Percentiles rank a stretch among this genome's conserved stretches.
Conservation (phyloP, 2,113 vertebrate genomes). For the Psammodynastes pulverulentus region DNA sequence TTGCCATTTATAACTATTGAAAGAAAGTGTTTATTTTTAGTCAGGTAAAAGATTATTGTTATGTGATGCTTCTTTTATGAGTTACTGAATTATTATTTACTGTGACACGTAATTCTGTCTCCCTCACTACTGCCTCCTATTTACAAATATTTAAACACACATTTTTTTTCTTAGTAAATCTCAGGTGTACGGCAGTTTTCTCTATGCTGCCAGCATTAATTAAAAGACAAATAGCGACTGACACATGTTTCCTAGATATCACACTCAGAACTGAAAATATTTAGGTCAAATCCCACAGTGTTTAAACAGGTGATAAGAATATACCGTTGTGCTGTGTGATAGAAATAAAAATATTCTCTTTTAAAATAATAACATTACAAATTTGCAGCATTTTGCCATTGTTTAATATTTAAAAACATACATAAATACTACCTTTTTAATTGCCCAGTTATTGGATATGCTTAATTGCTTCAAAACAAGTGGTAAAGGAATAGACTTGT, state of each 20-base stretch:
- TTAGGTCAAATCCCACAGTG: slow-evolving; percentile 39
- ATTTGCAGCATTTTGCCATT: not conserved
- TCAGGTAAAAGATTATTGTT: slow-evolving; percentile 39
- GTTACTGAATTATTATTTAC: slow-evolving; percentile 57
- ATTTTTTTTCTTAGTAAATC: slow-evolving; percentile 46
- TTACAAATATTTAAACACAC: slow-evolving; percentile 47
- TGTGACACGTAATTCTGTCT: slow-evolving; percentile 46
- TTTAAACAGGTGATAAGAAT: slow-evolving; percentile 41
- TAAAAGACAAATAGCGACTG: slow-evolving; percentile 58
- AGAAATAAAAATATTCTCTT: not conserved
- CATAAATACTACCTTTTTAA: slow-evolving; percentile 4
- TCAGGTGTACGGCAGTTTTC: slow-evolving; percentile 45
- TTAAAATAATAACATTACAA: not conserved
- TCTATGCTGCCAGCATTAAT: slow-evolving; percentile 54
- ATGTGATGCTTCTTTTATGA: slow-evolving; percentile 49
- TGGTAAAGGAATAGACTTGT: not conserved
- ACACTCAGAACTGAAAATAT: slow-evolving; percentile 46
- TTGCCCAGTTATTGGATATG: slow-evolving; percentile 23
- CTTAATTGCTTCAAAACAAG: slow-evolving; percentile 8
- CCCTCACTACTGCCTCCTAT: slow-evolving; percentile 44
- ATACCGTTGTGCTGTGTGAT: not conserved
- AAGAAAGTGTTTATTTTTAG: slow-evolving; percentile 38
- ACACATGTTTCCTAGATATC: slow-evolving; percentile 43
- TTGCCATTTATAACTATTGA: slow-evolving; percentile 23
- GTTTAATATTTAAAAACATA: not conserved